These are phyloP conservation scores for Coracopsis vasa DNA, from an alignment of 2,113 vertebrate species.

Conservation along the genomic window DNA sequence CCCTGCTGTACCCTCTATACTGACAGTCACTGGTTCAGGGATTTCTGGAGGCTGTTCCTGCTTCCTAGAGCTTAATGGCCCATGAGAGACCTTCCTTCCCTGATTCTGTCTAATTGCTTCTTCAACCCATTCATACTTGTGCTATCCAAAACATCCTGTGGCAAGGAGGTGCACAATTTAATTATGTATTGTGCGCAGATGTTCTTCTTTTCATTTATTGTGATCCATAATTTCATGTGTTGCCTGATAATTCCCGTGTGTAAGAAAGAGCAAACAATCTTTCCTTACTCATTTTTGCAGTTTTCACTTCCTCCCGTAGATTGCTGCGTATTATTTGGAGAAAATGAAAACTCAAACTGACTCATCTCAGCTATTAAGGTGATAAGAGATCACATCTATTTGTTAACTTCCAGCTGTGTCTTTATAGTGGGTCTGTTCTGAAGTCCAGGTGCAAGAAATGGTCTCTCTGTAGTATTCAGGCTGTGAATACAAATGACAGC, in stretches of 20 bases:
- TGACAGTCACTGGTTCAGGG: neutral
- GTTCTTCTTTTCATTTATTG: neutral
- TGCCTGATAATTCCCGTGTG: neutral
- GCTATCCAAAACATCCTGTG: neutral
- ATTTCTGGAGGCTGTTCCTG: neutral
- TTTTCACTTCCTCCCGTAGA: neutral
- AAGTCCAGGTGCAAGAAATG: neutral
- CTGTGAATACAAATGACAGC: slow-evolving; percentile 15
- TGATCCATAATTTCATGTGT: neutral
- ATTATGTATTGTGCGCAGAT: neutral
- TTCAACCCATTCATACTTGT: neutral
- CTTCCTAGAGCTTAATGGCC: neutral
- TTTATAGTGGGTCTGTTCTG: neutral
- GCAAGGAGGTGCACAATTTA: neutral
- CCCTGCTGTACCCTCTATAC: neutral
- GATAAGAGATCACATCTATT: neutral
- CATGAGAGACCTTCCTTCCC: neutral
- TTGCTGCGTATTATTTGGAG: neutral
- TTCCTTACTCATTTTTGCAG: neutral
- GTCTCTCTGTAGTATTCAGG: neutral
- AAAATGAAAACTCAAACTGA: neutral
- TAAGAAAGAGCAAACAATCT: neutral
- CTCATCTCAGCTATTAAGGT: neutral
- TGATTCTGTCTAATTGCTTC: neutral
- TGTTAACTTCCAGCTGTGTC: neutral